Evolutionary conservation across 2,888 invertebrate genomes (phyloP), one percentile per base, ranked within the genome.

Genomic region (Diplolepis rosae): DNA sequence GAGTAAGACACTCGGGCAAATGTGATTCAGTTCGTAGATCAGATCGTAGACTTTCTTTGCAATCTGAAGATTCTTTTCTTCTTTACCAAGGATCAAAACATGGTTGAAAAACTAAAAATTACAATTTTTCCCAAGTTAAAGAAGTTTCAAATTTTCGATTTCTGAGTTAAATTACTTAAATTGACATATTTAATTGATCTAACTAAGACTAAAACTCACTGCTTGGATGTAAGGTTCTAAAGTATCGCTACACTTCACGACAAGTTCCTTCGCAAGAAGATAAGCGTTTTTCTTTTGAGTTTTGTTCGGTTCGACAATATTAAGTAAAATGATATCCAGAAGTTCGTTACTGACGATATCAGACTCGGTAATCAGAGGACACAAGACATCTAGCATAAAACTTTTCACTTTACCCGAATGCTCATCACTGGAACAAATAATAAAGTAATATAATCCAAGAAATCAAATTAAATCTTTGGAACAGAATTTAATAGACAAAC

Each of bases 321-420:
- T 98, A 83, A 95, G 93, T 68, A 99, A 91, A 83, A 99, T 96
- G 76, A 97, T 96, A 89, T 99, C 97, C 71, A 99, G 91, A 9
- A 98, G 91, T 89, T 98, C 97, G 87, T 96, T 96, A 79, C 98
- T 96, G 65, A 99, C 96, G 81, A 96, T 94, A 88, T 99, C 98
- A 6, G 97, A 96, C 90, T 99, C 98, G 24, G 96, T 95, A 82
- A 99, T 96, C 50, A 99, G 91, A 0, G 98, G 98, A 83, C 95
- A 95, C 77, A 99, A 92, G 67, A 98, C 96, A 89, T 99, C 98
- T 84, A 98, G 90, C 95, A 99, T 98, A 89, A 98, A 98, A 75
- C 95, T 96, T 86, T 97, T 98, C 61, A 99, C 98, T 90, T 98
- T 97, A 13, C 94, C 93, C 9, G 98, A 98, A 90, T 98, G 98